Evolutionary conservation across 2,797 vertebrate genomes (phyloP).

Genomic region (Malurus splendens): DNA sequence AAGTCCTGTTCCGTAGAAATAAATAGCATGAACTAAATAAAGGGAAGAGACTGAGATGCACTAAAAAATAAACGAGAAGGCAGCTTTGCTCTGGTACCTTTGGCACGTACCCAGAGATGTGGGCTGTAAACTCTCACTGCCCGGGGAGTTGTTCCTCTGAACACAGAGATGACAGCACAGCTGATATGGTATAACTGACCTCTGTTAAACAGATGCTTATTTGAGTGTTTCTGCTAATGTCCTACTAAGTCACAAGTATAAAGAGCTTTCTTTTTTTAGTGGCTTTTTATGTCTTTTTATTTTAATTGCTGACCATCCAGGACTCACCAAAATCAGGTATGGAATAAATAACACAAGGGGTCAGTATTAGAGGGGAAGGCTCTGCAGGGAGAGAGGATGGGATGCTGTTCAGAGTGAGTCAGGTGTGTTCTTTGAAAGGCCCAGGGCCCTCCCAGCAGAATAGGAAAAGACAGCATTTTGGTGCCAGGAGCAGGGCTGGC

Average conservation of each 20-base stretch:
- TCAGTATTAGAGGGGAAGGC: neutral
- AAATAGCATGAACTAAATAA: neutral
- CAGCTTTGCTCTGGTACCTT: neutral
- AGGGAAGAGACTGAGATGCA: neutral
- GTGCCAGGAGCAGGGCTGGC: neutral
- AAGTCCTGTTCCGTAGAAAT: neutral
- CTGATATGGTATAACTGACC: neutral
- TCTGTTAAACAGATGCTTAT: neutral
- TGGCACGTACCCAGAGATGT: neutral
- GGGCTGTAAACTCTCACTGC: fast-evolving
- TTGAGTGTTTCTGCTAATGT: neutral
- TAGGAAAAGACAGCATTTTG: fast-evolving
- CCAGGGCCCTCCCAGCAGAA: neutral
- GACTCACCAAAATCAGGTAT: neutral
- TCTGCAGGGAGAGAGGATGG: neutral
- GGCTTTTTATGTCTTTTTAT: neutral
- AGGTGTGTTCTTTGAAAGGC: neutral
- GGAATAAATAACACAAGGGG: neutral
- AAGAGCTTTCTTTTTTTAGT: neutral
- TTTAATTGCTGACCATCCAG: neutral
- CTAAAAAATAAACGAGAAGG: neutral
- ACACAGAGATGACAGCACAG: neutral
- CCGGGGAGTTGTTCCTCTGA: neutral
- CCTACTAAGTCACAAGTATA: neutral
- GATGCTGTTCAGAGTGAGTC: neutral